These are phyloP conservation scores for Malurus splendens DNA, from an alignment of 2,797 vertebrate species.

Conservation along the genomic window DNA sequence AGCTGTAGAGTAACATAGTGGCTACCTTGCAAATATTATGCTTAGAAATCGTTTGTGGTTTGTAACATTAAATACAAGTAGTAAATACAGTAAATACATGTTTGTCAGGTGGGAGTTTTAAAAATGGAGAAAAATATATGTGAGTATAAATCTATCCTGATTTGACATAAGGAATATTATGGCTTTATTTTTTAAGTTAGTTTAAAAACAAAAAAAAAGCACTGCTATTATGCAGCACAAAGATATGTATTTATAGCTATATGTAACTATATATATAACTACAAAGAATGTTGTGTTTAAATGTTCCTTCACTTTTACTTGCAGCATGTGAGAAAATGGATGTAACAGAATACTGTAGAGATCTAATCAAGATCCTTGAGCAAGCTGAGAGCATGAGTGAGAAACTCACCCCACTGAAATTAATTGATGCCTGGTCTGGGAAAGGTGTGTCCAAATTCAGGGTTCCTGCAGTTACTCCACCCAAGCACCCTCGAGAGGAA, in stretches of 20 bases:
- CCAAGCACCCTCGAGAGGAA: constrained; percentile 72
- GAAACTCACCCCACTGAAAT: constrained; percentile 90
- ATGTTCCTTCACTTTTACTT: background rate
- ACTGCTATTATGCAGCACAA: background rate
- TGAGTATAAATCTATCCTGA: background rate
- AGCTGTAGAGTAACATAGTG: background rate
- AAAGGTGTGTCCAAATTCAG: constrained; percentile 84
- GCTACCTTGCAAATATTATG: background rate
- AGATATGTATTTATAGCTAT: background rate
- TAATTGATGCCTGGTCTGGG: constrained; percentile 89
- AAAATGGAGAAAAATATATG: background rate
- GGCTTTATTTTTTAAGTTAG: background rate
- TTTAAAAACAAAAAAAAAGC: background rate
- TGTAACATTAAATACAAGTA: background rate
- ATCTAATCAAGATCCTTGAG: constrained; percentile 86
- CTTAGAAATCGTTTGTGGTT: background rate
- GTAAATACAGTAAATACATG: background rate
- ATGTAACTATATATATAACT: background rate
- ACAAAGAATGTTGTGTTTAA: background rate
- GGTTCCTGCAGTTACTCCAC: constrained; percentile 75
- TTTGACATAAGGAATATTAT: background rate
- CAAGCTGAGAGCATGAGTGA: constrained; percentile 80
- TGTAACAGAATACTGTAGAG: constrained; percentile 76
- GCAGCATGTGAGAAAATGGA: constrained; percentile 75
- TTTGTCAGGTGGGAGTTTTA: background rate